Conservation (phyloP, 2,113 vertebrate genomes). For the Malurus alboscapulatus region DNA sequence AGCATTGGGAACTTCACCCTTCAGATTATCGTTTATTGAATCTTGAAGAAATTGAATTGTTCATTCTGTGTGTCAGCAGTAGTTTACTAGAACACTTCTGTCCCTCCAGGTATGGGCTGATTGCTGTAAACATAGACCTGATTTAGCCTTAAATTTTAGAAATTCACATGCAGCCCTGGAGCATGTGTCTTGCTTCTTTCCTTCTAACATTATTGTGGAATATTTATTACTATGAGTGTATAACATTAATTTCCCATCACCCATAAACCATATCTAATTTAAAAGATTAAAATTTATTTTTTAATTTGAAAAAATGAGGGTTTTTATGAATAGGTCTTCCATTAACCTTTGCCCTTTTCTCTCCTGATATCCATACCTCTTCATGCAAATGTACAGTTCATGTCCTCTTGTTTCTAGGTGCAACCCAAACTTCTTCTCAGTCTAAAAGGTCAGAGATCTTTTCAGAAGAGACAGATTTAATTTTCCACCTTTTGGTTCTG, state of each 20-base stretch:
- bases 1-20: conserved; percentile 7
- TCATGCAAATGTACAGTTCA: neutral
- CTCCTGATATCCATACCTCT: neutral
- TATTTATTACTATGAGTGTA: neutral
- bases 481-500: neutral
- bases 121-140: neutral
- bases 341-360: neutral
- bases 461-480: neutral
- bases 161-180: neutral
- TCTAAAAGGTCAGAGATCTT: neutral
- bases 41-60: conserved; percentile 54
- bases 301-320: neutral
- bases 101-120: neutral
- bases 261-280: neutral
- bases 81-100: neutral
- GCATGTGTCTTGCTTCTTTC: neutral
- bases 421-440: neutral
- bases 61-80: conserved; percentile 31
- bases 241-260: neutral
- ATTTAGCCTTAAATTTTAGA: neutral
- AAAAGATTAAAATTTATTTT: neutral
- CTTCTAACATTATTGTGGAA: neutral
- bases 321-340: neutral
- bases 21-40: conserved; percentile 51
- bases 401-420: neutral